Evolutionary conservation across 2,888 invertebrate species (phyloP).

Genomic region (Lasioglossum calceatum): DNA sequence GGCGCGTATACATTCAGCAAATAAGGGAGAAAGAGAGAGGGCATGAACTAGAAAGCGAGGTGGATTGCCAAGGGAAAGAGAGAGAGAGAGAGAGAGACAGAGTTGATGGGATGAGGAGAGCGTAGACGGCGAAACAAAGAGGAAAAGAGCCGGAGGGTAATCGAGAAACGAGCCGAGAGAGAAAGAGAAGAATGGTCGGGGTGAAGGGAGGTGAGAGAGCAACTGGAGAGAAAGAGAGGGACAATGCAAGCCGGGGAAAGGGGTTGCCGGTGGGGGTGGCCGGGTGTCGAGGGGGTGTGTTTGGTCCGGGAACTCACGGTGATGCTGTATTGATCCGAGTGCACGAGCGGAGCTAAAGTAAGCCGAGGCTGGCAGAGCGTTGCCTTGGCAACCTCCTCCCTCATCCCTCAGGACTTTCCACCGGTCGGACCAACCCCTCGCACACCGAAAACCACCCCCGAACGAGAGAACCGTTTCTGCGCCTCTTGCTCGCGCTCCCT

Average conservation of each 20-base stretch:
- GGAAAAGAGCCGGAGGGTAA: slow-evolving; percentile 53
- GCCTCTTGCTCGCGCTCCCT: slow-evolving; percentile 31
- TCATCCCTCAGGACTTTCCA: slow-evolving; percentile 74
- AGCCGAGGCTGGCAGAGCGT: slow-evolving; percentile 80
- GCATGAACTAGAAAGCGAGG: slow-evolving; percentile 11
- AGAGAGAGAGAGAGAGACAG: slow-evolving; percentile 48
- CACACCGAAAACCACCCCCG: slow-evolving; percentile 82
- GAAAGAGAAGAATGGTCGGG: slow-evolving; percentile 46
- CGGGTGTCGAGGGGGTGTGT: slow-evolving; percentile 77
- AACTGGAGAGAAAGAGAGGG: slow-evolving; percentile 3
- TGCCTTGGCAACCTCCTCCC: slow-evolving; percentile 82
- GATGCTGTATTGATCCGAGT: slow-evolving; percentile 84
- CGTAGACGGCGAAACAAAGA: slow-evolving; percentile 32
- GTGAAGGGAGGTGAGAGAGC: slow-evolving; percentile 29
- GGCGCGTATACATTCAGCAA: slow-evolving; percentile 12
- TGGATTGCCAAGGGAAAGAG: slow-evolving; percentile 44
- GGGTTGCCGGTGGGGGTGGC: slow-evolving; percentile 62
- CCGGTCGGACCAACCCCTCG: slow-evolving; percentile 70
- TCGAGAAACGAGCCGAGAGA: slow-evolving; percentile 57
- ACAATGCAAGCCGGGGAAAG: slow-evolving; percentile 31
- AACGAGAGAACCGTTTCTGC: slow-evolving; percentile 45
- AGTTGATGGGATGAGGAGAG: background rate
- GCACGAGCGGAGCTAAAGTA: slow-evolving; percentile 81
- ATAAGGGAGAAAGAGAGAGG: slow-evolving; percentile 17
- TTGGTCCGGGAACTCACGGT: slow-evolving; percentile 82